phyloP scores from a whole-genome alignment of 2,888 invertebrate genomes.

The Sycophila texana region DNA sequence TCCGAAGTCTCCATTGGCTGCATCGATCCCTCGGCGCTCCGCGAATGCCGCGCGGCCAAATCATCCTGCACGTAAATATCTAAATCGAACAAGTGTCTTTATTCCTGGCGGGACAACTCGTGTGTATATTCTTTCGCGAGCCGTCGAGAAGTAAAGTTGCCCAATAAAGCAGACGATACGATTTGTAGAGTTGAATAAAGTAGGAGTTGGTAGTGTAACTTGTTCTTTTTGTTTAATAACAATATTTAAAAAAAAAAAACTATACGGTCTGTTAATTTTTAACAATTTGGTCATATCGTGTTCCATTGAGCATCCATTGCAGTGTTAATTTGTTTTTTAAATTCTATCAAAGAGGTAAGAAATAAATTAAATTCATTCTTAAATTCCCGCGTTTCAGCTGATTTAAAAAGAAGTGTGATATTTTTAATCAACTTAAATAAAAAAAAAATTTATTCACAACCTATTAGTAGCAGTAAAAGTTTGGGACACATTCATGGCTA shows the following conservation, averaged over 20 bases:
- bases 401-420: too few species aligned
- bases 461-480: too few species aligned
- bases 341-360: too few species aligned
- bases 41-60: constrained; percentile 50
- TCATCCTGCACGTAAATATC: constrained; percentile 32
- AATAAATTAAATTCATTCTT: too few species aligned
- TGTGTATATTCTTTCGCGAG: background rate
- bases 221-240: background rate
- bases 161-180: background rate
- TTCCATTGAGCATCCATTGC: too few species aligned
- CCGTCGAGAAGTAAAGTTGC: background rate
- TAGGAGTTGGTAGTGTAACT: background rate
- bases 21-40: constrained; percentile 31
- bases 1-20: constrained; percentile 36
- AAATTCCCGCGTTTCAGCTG: too few species aligned
- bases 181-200: background rate
- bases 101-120: background rate
- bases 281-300: too few species aligned
- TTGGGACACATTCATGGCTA: too few species aligned
- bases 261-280: too few species aligned
- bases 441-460: too few species aligned
- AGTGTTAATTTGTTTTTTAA: too few species aligned
- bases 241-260: background rate
- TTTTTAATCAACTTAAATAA: too few species aligned
- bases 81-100: background rate